Conservation (phyloP, 2,113 vertebrate genomes). For the Melospiza melodia region DNA sequence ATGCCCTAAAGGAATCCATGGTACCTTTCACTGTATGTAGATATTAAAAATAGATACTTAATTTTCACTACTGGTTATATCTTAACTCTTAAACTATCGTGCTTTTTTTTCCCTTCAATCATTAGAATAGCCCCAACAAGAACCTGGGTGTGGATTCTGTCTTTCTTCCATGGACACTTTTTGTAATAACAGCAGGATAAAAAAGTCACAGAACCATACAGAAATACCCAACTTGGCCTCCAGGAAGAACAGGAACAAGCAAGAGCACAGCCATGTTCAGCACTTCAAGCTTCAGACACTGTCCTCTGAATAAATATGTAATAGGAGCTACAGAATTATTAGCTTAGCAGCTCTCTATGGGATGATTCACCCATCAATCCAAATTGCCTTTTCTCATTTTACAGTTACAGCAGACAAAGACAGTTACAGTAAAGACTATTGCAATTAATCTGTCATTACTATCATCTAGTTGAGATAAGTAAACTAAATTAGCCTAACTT, state of each 20-base stretch:
- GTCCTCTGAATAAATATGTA: not conserved
- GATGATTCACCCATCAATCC: conserved; percentile 62
- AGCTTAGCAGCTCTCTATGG: not conserved
- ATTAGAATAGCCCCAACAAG: not conserved
- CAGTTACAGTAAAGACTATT: conserved; percentile 41
- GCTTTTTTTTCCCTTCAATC: not conserved
- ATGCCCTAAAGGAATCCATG: not conserved
- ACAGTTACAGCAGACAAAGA: conserved; percentile 53
- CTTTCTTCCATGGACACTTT: not conserved
- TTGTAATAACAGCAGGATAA: not conserved
- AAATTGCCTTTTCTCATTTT: conserved; percentile 55
- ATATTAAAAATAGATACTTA: not conserved
- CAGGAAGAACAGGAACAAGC: not conserved
- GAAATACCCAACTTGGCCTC: not conserved
- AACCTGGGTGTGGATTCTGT: not conserved
- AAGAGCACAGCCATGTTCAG: not conserved
- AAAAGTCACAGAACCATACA: not conserved
- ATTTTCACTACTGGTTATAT: not conserved
- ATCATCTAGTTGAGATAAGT: conserved; percentile 36
- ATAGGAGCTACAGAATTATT: conserved; percentile 23
- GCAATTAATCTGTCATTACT: conserved; percentile 68
- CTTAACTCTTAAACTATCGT: not conserved
- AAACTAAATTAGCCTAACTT: conserved; percentile 64
- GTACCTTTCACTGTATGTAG: not conserved
- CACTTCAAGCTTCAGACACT: not conserved